phyloP scores from a whole-genome alignment of 2,113 vertebrate genomes.

The Todiramphus saurophagus region DNA sequence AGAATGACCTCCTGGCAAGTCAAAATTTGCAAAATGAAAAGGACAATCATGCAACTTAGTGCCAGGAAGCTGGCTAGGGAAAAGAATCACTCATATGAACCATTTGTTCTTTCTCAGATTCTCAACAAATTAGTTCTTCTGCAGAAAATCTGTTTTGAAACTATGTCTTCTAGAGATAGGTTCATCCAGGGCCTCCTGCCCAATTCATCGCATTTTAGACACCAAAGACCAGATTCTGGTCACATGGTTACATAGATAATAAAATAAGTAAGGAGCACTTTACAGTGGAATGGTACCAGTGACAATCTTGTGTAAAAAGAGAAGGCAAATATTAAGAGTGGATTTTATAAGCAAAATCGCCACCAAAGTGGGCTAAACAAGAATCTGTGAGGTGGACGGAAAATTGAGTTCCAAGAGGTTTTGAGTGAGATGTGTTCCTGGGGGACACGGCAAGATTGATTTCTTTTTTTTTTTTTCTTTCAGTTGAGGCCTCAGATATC shows the following conservation, averaged over 20 bases:
- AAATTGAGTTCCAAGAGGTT: not conserved
- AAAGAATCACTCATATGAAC: slow-evolving; percentile 22
- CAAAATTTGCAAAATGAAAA: slow-evolving; percentile 42
- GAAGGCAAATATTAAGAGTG: not conserved
- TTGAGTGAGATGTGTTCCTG: not conserved
- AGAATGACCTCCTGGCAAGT: not conserved
- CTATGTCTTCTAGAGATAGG: not conserved
- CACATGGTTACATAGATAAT: not conserved
- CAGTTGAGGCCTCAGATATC: not conserved
- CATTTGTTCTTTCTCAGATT: not conserved
- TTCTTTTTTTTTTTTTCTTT: not conserved
- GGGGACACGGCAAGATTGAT: not conserved
- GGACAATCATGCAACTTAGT: not conserved
- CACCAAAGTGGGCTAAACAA: not conserved
- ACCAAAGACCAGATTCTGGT: not conserved
- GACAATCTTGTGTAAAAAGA: not conserved
- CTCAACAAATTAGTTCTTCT: not conserved
- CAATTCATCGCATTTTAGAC: not conserved
- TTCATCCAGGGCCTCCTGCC: not conserved
- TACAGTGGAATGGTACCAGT: not conserved
- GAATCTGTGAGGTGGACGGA: not conserved
- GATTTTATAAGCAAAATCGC: not conserved
- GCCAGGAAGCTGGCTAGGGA: not conserved
- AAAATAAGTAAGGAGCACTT: not conserved
- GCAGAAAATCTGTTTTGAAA: not conserved